Evolutionary conservation across 92 coral and sea anemone species (phyloP).

Genomic region (Heliopora coerulea): DNA sequence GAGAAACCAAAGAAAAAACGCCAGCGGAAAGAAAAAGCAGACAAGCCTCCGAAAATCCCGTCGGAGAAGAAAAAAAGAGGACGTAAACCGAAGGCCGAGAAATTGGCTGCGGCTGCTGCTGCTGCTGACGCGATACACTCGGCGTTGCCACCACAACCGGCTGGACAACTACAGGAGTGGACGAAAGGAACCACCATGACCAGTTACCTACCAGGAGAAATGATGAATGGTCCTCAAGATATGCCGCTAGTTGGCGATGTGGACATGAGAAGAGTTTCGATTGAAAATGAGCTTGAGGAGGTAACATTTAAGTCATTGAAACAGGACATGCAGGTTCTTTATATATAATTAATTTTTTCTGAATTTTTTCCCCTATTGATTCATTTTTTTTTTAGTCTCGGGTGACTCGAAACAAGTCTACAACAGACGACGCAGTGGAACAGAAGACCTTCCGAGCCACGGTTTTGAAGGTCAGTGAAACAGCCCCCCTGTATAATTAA

Average conservation of each 20-base stretch:
- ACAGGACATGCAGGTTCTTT: background rate
- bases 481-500: too few relatives aligned
- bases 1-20: slow-evolving; percentile 87
- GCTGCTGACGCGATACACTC: slow-evolving; percentile 86
- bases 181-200: slow-evolving; percentile 23
- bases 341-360: too few relatives aligned
- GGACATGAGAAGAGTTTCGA: slow-evolving; percentile 28
- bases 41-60: slow-evolving; percentile 60
- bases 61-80: slow-evolving; percentile 72
- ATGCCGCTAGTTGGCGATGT: slow-evolving; percentile 4
- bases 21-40: slow-evolving; percentile 80
- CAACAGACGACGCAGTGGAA: background rate
- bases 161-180: slow-evolving; percentile 37
- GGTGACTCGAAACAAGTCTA: background rate
- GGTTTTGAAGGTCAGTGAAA: background rate
- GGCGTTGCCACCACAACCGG: slow-evolving; percentile 51
- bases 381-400: background rate
- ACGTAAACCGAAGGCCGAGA: slow-evolving; percentile 88
- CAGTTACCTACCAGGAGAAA: slow-evolving; percentile 1
- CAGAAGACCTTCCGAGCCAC: background rate
- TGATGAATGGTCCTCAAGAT: slow-evolving; percentile 29
- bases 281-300: slow-evolving; percentile 20
- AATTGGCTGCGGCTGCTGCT: slow-evolving; percentile 67
- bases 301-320: background rate
- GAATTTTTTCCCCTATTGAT: background rate